phyloP scores from a whole-genome alignment of 1,140 invertebrate species.

The Acyrthosiphon pisum region DNA sequence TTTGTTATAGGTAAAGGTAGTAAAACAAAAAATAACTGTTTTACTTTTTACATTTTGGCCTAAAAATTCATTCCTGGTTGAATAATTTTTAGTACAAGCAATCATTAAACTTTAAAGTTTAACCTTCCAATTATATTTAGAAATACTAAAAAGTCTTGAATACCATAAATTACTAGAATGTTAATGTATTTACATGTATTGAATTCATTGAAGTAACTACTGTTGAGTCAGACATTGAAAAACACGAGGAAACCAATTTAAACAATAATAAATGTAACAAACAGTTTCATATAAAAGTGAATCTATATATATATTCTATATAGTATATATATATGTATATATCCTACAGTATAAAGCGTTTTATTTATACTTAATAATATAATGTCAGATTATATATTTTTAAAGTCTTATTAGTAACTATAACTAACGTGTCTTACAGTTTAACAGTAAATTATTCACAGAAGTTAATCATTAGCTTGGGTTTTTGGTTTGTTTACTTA shows the following conservation, averaged over 20 bases:
- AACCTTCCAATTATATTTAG: not conserved
- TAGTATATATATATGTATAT: too few species aligned
- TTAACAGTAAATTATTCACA: not conserved
- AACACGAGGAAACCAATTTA: not conserved
- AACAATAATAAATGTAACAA: not conserved
- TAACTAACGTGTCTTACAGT: not conserved
- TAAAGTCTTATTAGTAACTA: not conserved
- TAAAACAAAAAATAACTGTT: too few species aligned
- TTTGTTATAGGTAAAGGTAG: not conserved
- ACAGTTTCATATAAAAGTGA: not conserved
- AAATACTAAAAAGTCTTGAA: not conserved
- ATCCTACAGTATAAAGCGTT: not conserved
- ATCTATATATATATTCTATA: not conserved
- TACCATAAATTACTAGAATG: not conserved
- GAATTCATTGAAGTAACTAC: not conserved
- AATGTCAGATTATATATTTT: not conserved
- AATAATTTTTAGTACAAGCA: not conserved
- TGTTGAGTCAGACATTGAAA: not conserved
- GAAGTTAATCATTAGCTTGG: not conserved
- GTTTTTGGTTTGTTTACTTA: not conserved
- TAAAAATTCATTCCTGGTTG: not conserved
- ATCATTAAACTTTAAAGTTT: not conserved
- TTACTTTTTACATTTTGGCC: not conserved
- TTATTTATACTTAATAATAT: not conserved
- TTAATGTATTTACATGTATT: not conserved